A percentile compares a stretch with the other conserved stretches of the same genome.
phyloP scores from a whole-genome alignment of 2,113 vertebrate genomes.

The Tragelaphus buxtoni region DNA sequence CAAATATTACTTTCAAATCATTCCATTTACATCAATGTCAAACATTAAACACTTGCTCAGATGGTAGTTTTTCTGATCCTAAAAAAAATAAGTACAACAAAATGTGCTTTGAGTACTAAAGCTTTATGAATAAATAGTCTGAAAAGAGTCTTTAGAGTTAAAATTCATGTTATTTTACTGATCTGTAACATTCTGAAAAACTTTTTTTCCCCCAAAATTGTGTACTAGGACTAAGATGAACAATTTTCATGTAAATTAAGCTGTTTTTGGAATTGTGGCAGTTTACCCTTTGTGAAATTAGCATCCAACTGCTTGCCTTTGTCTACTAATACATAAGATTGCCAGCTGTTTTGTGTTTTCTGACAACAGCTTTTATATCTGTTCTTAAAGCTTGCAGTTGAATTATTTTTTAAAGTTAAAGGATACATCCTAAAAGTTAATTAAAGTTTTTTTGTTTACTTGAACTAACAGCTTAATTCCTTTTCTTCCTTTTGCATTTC shows the following conservation, averaged over 20 bases:
- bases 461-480: neutral
- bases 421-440: neutral
- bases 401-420: constrained; percentile 14
- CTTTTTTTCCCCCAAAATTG: neutral
- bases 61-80: neutral
- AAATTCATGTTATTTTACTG: neutral
- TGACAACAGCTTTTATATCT: neutral
- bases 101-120: neutral
- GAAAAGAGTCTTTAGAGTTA: neutral
- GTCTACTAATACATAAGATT: neutral
- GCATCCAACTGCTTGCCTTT: neutral
- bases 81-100: neutral
- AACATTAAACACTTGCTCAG: neutral
- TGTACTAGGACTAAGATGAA: neutral
- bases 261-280: neutral
- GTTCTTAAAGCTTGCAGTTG: neutral
- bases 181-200: neutral
- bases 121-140: neutral
- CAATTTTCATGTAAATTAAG: neutral
- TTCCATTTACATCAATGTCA: neutral
- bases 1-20: neutral
- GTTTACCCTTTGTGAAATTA: constrained; percentile 22
- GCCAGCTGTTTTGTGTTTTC: neutral
- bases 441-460: neutral
- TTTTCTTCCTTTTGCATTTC: neutral